Evolutionary conservation across 2,888 invertebrate genomes (phyloP).

Genomic region (Aethes cnicana): DNA sequence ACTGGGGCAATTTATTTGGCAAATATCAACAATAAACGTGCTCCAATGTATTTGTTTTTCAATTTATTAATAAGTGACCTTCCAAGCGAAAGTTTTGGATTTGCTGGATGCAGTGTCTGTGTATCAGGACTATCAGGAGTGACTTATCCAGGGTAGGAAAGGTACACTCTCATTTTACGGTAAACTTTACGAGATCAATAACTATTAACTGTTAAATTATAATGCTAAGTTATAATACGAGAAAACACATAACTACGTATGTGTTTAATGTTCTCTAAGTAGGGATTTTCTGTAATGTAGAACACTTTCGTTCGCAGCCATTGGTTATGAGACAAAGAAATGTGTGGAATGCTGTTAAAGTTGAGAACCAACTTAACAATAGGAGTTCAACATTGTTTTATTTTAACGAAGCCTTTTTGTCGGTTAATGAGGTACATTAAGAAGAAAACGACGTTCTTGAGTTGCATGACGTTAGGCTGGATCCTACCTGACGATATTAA

Average conservation of each 20-base stretch:
- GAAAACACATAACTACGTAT: too few relatives aligned
- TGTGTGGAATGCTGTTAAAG: conserved; percentile 27
- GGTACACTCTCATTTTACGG: too few relatives aligned
- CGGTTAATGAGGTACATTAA: conserved; percentile 69
- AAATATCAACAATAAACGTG: conserved; percentile 73
- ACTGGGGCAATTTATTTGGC: conserved; percentile 58
- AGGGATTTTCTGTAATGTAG: neutral
- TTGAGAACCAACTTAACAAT: conserved; percentile 56
- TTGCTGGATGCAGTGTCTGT: neutral
- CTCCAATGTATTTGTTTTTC: conserved; percentile 62
- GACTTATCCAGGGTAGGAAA: too few relatives aligned
- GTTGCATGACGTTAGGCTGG: conserved; percentile 36
- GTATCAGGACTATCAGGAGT: too few relatives aligned
- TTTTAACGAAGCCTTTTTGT: conserved; percentile 58
- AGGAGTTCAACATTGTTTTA: conserved; percentile 49
- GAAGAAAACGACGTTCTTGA: conserved; percentile 53
- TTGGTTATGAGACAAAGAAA: conserved; percentile 16
- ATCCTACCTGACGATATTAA: too few relatives aligned
- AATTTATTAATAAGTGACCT: conserved; percentile 58
- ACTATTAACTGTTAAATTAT: too few relatives aligned
- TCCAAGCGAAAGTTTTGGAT: conserved; percentile 33
- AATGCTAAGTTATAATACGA: too few relatives aligned
- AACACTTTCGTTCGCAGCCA: conserved; percentile 16
- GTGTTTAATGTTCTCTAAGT: too few relatives aligned
- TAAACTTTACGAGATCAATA: too few relatives aligned